Evolutionary conservation across 1,140 invertebrate species (phyloP).

Genomic region (Aphelinus certus): DNA sequence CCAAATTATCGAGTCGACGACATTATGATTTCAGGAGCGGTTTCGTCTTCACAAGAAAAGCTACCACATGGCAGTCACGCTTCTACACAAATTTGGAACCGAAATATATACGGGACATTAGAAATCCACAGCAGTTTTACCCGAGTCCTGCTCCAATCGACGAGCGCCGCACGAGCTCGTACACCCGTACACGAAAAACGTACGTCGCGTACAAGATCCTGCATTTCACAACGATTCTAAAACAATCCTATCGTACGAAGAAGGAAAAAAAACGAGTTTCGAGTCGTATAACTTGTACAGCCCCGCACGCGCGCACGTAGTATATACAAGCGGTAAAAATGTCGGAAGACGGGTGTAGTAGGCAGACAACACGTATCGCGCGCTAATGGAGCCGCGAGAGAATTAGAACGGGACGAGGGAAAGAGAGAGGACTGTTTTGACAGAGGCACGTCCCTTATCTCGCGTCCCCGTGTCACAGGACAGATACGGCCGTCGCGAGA

Average conservation of each 20-base stretch:
- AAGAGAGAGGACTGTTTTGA: conserved; percentile 4
- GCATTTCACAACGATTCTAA: neutral
- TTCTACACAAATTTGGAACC: too few species aligned
- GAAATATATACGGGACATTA: too few species aligned
- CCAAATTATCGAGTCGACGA: too few species aligned
- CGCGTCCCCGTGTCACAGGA: neutral
- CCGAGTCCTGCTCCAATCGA: too few species aligned
- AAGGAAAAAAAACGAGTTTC: neutral
- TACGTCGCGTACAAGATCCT: too few species aligned
- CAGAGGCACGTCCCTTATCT: conserved; percentile 12
- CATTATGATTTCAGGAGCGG: too few species aligned
- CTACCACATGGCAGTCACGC: too few species aligned
- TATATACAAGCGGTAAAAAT: neutral
- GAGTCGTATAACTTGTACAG: neutral
- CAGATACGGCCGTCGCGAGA: too few species aligned
- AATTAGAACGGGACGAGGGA: neutral
- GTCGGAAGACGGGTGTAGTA: neutral
- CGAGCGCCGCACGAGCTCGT: too few species aligned
- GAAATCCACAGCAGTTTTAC: too few species aligned
- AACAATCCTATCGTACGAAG: neutral
- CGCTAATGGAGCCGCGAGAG: neutral
- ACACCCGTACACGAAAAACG: too few species aligned
- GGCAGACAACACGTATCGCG: neutral
- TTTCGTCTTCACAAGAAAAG: too few species aligned
- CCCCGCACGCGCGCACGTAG: neutral